Evolutionary conservation across 2,797 vertebrate genomes (phyloP).

Genomic region (Syngnathus acus): DNA sequence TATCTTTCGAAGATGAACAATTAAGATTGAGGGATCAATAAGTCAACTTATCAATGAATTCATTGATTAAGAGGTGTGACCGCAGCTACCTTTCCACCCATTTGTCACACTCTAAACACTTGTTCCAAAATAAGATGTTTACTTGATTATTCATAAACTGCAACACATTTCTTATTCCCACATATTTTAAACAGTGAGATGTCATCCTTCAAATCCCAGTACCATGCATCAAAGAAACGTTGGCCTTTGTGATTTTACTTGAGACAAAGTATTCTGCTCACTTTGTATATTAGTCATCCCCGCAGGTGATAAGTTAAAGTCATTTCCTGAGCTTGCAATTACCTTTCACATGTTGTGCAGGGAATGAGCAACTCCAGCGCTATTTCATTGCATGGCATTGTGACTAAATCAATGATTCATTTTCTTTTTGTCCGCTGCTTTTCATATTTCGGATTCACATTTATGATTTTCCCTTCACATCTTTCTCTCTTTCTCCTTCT

Average conservation of each 20-base stretch:
- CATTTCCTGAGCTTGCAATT: neutral
- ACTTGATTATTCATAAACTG: too few relatives aligned
- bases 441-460: too few relatives aligned
- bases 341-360: neutral
- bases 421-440: neutral
- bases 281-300: neutral
- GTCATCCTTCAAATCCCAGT: neutral
- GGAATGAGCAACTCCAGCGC: neutral
- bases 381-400: neutral
- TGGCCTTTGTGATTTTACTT: too few relatives aligned
- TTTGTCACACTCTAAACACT: neutral
- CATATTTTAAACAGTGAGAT: too few relatives aligned
- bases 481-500: too few relatives aligned
- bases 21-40: neutral
- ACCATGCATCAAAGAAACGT: neutral
- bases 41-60: neutral
- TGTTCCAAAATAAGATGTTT: too few relatives aligned
- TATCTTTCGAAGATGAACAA: neutral
- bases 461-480: too few relatives aligned
- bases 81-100: neutral
- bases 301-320: neutral
- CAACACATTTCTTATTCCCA: too few relatives aligned
- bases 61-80: neutral
- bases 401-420: slow-evolving; percentile 2
- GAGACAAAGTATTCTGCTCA: neutral